Conservation (phyloP, 2,113 vertebrate species). For the Phrynocephalus versicolor region DNA sequence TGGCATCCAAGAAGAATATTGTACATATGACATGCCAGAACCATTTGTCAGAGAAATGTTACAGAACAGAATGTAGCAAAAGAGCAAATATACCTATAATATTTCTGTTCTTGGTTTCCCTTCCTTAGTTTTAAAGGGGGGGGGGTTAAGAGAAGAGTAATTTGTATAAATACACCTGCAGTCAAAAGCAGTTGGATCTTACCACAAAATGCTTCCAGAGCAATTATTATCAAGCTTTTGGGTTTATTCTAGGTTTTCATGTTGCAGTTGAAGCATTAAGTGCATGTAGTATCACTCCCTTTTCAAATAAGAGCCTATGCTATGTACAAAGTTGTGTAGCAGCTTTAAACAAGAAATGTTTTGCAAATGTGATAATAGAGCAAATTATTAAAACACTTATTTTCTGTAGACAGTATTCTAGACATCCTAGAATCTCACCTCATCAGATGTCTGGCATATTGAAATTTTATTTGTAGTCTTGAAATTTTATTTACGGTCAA, state of each 20-base stretch:
- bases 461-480: no score
- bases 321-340: no score
- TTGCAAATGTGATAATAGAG: background rate
- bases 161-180: background rate
- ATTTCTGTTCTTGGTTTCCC: background rate
- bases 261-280: background rate
- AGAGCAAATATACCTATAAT: background rate
- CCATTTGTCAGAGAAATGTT: background rate
- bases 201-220: background rate
- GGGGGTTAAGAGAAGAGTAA: background rate
- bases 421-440: background rate
- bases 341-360: background rate
- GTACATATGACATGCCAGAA: background rate
- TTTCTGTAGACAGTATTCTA: background rate
- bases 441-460: background rate
- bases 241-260: background rate
- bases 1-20: background rate
- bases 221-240: background rate
- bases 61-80: background rate
- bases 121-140: background rate
- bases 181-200: background rate
- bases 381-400: no score
- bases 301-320: background rate
- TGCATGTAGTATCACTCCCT: background rate
- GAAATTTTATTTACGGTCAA: no score